Evolutionary conservation across 2,888 invertebrate genomes (phyloP).

Genomic region (Teinopalpus imperialis): DNA sequence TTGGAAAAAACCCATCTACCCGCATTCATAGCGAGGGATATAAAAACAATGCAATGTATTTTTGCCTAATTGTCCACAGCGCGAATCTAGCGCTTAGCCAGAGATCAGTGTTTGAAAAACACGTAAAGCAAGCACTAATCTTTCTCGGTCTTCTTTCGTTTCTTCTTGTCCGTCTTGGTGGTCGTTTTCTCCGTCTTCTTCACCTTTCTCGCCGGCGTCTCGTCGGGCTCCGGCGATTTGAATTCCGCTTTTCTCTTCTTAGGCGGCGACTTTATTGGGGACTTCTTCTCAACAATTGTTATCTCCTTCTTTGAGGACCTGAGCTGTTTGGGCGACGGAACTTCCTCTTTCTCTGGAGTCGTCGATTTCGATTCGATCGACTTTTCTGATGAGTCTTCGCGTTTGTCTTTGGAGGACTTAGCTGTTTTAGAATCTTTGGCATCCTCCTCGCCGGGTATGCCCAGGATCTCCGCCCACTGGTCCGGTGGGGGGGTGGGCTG

Average conservation of each 20-base stretch:
- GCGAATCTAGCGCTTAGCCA: conserved; percentile 31
- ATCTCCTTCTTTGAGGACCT: conserved; percentile 61
- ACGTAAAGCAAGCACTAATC: conserved; percentile 74
- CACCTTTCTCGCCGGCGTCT: conserved; percentile 45
- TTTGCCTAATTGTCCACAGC: conserved; percentile 29
- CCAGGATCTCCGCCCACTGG: conserved; percentile 75
- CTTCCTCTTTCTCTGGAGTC: conserved; percentile 47
- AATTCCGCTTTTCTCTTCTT: conserved; percentile 60
- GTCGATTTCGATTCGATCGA: conserved; percentile 34
- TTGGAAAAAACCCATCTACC: conserved; percentile 13
- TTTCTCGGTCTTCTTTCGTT: conserved; percentile 66
- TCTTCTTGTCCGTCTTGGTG: conserved; percentile 48
- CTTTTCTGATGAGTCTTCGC: conserved; percentile 33
- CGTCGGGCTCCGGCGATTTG: conserved; percentile 47
- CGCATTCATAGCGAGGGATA: conserved; percentile 12
- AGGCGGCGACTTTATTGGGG: conserved; percentile 54
- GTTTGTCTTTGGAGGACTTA: conserved; percentile 32
- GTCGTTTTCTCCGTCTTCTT: conserved; percentile 41
- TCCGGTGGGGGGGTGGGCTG: conserved; percentile 74
- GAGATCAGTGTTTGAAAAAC: conserved; percentile 52
- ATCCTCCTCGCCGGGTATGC: conserved; percentile 61
- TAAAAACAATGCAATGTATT: conserved; percentile 1
- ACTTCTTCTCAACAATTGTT: conserved; percentile 47
- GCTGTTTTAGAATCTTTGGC: conserved; percentile 34
- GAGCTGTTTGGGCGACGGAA: conserved; percentile 56